These are phyloP conservation scores for Gallinago paraguaiae DNA, from an alignment of 2,113 vertebrate species.

Conservation along the genomic window DNA sequence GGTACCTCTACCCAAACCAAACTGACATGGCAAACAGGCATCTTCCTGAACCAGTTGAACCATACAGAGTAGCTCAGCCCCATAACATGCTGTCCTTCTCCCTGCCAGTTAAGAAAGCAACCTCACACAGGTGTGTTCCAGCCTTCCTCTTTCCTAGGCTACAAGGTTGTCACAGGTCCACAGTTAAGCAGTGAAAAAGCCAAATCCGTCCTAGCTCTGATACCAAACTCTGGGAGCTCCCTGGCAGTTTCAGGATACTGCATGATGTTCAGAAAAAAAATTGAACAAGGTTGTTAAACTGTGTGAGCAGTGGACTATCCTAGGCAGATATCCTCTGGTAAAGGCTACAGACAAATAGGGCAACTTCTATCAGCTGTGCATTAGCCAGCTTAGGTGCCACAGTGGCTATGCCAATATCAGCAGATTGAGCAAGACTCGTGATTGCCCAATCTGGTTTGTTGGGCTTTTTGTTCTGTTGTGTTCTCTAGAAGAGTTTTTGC, in stretches of 20 bases:
- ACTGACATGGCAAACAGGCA: neutral
- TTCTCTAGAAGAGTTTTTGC: neutral
- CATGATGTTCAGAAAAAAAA: neutral
- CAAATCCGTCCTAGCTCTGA: neutral
- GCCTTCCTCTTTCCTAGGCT: neutral
- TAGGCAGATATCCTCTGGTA: neutral
- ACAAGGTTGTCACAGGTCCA: neutral
- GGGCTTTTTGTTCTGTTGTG: fast-evolving
- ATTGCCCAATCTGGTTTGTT: neutral
- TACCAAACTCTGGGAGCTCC: neutral
- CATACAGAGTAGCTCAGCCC: neutral
- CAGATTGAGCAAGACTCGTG: neutral
- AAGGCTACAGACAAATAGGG: neutral
- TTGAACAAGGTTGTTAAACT: neutral
- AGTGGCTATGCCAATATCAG: neutral
- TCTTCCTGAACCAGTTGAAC: neutral
- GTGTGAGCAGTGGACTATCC: neutral
- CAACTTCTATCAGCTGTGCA: neutral
- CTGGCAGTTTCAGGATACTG: neutral
- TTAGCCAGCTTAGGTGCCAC: neutral
- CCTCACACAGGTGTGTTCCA: neutral
- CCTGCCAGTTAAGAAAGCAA: neutral
- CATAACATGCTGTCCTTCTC: neutral
- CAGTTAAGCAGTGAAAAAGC: neutral
- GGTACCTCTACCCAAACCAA: neutral